Evolutionary conservation across 2,888 invertebrate genomes (phyloP), one percentile per base, ranked within the genome.

Genomic region (Ornithoptera alexandrae): DNA sequence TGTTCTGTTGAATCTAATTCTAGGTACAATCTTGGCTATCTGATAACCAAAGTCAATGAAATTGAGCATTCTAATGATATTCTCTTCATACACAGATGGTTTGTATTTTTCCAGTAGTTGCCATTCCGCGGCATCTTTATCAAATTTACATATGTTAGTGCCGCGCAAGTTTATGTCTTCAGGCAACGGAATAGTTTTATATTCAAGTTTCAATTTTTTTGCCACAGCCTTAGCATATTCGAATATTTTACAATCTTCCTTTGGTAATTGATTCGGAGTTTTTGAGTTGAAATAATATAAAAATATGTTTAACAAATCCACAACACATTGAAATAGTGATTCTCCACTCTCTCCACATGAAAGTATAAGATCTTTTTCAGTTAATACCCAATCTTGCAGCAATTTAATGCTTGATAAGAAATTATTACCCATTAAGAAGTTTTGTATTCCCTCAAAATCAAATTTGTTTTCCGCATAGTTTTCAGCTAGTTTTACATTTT

Each of bases 361-460:
- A 74, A 95, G 93, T 39, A 98, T 93, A 36, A 97, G 94, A 72
- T 96, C 95, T 67, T 95, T 94, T 85, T 98, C 97, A 66, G 95
- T 94, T 67, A 94, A 94, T 75, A 97, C 92, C 98, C 98, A 98
- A 84, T 97, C 97, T 81, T 95, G 96, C 72, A 97, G 94, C 74
- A 97, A 88, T 85, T 96, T 96, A 39, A 97, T 94, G 73, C 95
- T 94, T 46, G 94, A 90, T 50, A 97, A 82, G 73, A 95, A 90
- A 60, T 94, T 93, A 79, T 94, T 93, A 72, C 94, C 94, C 39
- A 90, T 82, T 59, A 95, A 88, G 74, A 95, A 94, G 67, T 94
- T 92, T 72, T 95, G 84, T 73, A 95, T 83, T 70, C 93, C 93
- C 64, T 85, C 85, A 61, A 93, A 84, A 76, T 94, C 90, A 70